These are phyloP conservation scores for Fringilla coelebs DNA, from an alignment of 2,797 vertebrate genomes.

Conservation along the genomic window DNA sequence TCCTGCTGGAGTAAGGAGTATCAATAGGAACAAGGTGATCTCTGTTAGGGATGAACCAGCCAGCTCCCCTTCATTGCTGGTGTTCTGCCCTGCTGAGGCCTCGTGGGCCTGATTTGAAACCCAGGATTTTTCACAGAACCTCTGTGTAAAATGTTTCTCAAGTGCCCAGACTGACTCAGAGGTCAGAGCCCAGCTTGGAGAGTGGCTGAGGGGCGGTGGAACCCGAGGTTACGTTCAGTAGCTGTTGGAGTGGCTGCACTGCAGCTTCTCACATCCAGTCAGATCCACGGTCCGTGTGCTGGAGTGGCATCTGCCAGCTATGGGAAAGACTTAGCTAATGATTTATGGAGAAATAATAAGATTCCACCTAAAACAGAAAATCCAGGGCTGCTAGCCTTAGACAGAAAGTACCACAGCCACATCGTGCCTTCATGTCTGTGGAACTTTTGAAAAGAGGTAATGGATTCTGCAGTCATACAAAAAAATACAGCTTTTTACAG, in stretches of 20 bases:
- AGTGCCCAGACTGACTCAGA: background rate
- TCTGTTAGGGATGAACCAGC: background rate
- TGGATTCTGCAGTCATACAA: background rate
- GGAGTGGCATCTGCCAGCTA: background rate
- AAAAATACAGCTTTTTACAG: background rate
- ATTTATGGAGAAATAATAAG: background rate
- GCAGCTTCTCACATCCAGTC: background rate
- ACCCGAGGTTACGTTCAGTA: rapidly evolving
- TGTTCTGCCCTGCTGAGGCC: background rate
- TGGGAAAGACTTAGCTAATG: background rate
- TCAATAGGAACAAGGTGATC: background rate
- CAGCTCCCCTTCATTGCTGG: background rate
- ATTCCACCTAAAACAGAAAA: background rate
- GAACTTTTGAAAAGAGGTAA: background rate
- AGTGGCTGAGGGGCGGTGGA: background rate
- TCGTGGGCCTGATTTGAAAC: background rate
- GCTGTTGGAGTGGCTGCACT: background rate
- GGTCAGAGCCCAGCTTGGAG: background rate
- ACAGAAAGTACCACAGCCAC: background rate
- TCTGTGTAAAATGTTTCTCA: background rate
- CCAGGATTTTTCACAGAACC: background rate
- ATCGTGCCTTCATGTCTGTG: background rate
- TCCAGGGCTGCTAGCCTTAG: background rate
- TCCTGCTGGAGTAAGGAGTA: background rate
- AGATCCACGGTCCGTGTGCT: background rate